Conservation (phyloP, 64 coral and sea anemone genomes). For the Dendronephthya gigantea region DNA sequence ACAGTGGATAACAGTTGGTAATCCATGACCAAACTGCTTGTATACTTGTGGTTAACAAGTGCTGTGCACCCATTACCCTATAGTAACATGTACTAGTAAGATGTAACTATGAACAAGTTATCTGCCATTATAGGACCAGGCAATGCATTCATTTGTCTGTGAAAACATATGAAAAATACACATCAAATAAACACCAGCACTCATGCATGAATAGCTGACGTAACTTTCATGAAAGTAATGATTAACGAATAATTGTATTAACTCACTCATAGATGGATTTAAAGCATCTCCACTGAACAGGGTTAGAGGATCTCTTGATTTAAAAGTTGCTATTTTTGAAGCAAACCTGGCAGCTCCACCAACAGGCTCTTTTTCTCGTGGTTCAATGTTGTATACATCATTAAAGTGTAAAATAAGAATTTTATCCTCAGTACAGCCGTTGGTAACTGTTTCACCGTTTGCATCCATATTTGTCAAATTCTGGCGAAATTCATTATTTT, state of each 20-base stretch:
- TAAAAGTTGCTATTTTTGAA: slow-evolving; percentile 66
- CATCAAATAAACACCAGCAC: no score
- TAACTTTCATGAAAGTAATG: not conserved
- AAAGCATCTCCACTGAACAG: slow-evolving; percentile 88
- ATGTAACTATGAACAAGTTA: no score
- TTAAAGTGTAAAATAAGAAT: slow-evolving; percentile 82
- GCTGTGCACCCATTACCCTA: no score
- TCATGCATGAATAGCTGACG: no score
- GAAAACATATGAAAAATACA: no score
- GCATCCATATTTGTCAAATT: not conserved
- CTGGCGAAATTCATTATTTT: not conserved
- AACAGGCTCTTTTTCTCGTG: slow-evolving; percentile 85
- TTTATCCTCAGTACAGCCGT: not conserved
- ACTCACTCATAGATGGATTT: slow-evolving; percentile 99
- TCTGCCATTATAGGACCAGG: no score
- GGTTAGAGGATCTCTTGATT: slow-evolving; percentile 58
- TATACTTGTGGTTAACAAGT: no score
- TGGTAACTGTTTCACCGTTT: not conserved
- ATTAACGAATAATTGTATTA: not conserved
- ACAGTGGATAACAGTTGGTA: no score
- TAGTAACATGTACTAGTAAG: no score
- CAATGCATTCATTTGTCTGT: no score
- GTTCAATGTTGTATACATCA: slow-evolving; percentile 98
- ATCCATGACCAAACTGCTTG: no score
- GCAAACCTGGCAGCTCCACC: slow-evolving; percentile 89